Conservation (phyloP, 2,113 vertebrate genomes). For the Sporophila hypoxantha region DNA sequence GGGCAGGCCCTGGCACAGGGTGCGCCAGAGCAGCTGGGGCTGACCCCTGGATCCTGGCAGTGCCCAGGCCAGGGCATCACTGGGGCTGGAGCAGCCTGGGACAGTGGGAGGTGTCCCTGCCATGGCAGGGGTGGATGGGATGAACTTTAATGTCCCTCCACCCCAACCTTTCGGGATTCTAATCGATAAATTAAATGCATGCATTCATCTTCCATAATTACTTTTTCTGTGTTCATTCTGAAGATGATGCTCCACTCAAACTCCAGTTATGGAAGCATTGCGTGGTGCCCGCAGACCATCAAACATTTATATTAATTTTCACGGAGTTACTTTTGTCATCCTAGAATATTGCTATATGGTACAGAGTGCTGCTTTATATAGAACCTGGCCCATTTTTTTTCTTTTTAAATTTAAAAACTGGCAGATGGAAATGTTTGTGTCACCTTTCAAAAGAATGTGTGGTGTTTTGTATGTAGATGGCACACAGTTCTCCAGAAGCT, state of each 20-base stretch:
- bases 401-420: not conserved
- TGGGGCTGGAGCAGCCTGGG: not conserved
- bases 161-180: not conserved
- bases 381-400: not conserved
- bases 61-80: not conserved
- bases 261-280: not conserved
- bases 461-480: not conserved
- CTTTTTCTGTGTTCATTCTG: not conserved
- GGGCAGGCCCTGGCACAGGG: not conserved
- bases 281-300: not conserved
- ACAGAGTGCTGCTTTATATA: not conserved
- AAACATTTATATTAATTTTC: not conserved
- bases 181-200: not conserved
- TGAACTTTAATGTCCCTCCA: accelerated
- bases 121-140: not conserved
- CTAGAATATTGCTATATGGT: not conserved
- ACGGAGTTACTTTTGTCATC: not conserved
- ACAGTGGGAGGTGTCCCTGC: not conserved
- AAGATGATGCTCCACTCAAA: not conserved
- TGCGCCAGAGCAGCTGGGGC: not conserved
- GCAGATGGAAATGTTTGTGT: not conserved
- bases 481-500: not conserved
- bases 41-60: not conserved
- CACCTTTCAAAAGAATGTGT: not conserved
- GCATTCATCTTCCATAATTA: not conserved